Base-by-base conservation (phyloP, 2,797 vertebrate species). In the Balearica regulorum region DNA sequence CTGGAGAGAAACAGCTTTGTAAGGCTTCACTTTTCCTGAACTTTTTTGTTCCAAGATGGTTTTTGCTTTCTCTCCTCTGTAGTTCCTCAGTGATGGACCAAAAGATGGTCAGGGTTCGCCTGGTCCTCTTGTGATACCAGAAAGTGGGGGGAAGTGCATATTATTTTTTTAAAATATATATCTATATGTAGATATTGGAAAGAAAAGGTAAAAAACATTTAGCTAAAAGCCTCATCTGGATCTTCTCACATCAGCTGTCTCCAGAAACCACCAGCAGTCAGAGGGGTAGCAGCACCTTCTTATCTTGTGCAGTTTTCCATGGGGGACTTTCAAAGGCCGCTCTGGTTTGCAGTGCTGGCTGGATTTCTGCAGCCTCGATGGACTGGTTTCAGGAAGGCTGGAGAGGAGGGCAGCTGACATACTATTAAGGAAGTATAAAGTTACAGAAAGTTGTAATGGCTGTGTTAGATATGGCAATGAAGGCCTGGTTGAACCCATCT, bases 401-500 rank as follows among this genome's bases (percentile, higher is more conserved):
- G 80, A 39, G 53, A 44, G n/a, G 31, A 73, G 31, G 19, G 41
- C 9, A 65, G 39, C 46, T 91, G 70, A n/a, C 1, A 0, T 10
- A n/a, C 21, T 15, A 12, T 48, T 61, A 61, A 66, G 62, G 76
- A 70, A 72, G 68, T 35, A 16, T 0, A 80, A 79, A 77, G 9
- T 7, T 83, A 43, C 35, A 53, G 39, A 11, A n/a, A 51, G 39
- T 26, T 82, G 80, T 54, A 55, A 5, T 48, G 79, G 29, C 55
- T 6, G 5, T 44, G 35, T 28, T 57, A 28, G 48, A 46, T 19
- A 51, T 2, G 3, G 43, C 60, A 66, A 18, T 7, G 29, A 43
- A 25, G 35, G 31, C 33, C 48, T 49, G 33, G 37, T 10, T 0
- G 0, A 66, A 4, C 26, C 35, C 0, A 0, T 65, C 39, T 71